Conservation (phyloP, 2,113 vertebrate species). For the Pteropus alecto region DNA sequence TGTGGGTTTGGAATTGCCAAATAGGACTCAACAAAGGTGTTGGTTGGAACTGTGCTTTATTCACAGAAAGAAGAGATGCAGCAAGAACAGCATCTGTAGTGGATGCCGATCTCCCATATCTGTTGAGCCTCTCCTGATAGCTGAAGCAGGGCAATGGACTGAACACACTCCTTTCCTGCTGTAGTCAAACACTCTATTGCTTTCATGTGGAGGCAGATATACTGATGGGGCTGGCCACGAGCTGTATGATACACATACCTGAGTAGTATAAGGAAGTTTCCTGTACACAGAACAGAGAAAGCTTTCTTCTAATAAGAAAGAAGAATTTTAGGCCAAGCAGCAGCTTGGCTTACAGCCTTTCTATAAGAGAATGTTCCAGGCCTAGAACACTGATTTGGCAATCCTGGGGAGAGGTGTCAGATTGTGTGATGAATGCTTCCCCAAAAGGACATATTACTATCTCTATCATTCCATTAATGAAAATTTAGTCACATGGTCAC, state of each 20-base stretch:
- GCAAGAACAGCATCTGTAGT: not conserved
- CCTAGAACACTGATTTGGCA: not conserved
- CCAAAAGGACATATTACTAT: not conserved
- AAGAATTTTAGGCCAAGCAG: not conserved
- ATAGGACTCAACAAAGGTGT: not conserved
- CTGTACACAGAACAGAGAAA: not conserved
- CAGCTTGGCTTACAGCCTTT: not conserved
- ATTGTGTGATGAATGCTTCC: not conserved
- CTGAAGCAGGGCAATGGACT: not conserved
- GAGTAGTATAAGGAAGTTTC: not conserved
- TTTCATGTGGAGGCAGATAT: not conserved
- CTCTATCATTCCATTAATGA: not conserved
- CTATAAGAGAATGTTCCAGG: not conserved
- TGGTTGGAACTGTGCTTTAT: not conserved
- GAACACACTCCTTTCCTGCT: not conserved
- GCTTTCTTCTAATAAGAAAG: not conserved
- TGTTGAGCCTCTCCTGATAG: not conserved
- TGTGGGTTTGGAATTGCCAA: not conserved
- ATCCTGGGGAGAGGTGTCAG: not conserved
- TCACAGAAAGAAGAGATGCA: not conserved
- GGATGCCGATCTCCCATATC: not conserved
- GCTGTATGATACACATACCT: not conserved
- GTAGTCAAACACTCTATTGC: not conserved
- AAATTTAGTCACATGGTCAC: not conserved
- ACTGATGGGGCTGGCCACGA: not conserved